phyloP scores from a whole-genome alignment of 2,888 invertebrate species.

The Cephonodes hylas region DNA sequence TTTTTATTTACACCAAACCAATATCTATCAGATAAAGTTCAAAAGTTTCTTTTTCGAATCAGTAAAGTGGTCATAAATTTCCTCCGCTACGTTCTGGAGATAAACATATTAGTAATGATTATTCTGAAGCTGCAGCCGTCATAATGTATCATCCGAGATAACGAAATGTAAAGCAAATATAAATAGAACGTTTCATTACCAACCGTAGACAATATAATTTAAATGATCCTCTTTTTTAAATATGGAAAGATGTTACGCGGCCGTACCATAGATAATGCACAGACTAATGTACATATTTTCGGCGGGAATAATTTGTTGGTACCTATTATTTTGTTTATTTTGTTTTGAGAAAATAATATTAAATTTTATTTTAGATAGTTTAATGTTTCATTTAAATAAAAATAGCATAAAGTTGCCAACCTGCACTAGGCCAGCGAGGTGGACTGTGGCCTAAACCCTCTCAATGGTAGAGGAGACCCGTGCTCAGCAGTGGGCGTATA shows the following conservation, averaged over 20 bases:
- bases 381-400: no score
- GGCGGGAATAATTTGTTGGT: not conserved
- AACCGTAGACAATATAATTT: constrained; percentile 7
- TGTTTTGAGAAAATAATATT: no score
- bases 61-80: constrained; percentile 14
- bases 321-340: no score
- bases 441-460: no score
- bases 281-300: not conserved
- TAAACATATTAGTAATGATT: constrained; percentile 65
- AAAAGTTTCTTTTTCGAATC: constrained; percentile 11
- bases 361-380: no score
- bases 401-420: no score
- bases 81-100: constrained; percentile 32
- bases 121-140: constrained; percentile 27
- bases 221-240: not conserved
- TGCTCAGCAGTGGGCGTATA: no score
- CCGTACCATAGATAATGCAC: not conserved
- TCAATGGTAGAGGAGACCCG: no score
- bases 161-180: constrained; percentile 14
- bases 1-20: constrained; percentile 7
- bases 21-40: constrained; percentile 13
- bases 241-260: not conserved
- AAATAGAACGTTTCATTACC: constrained; percentile 9
- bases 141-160: constrained; percentile 34
- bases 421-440: no score